Evolutionary conservation across 2,888 invertebrate species (phyloP).

Genomic region (Plebejus argus): DNA sequence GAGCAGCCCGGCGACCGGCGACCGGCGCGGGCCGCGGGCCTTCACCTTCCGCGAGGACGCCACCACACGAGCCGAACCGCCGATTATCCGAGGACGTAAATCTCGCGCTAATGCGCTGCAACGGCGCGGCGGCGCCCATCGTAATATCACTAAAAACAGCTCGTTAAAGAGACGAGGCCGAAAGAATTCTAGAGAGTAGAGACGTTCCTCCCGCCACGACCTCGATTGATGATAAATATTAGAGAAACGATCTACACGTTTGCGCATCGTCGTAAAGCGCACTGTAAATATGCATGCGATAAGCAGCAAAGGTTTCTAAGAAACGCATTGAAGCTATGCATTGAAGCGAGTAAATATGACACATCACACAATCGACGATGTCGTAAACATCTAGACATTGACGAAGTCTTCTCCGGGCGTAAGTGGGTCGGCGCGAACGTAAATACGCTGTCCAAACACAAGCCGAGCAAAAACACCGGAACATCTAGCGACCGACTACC

Average conservation of each 20-base stretch:
- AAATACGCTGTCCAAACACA: conserved; percentile 8
- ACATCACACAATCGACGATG: neutral
- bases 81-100: conserved; percentile 13
- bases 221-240: neutral
- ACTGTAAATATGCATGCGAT: neutral
- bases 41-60: conserved; percentile 23
- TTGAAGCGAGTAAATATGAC: neutral
- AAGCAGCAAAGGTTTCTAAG: neutral
- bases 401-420: neutral
- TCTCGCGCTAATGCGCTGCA: neutral
- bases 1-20: neutral
- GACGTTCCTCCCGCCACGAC: neutral
- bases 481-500: neutral
- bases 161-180: neutral
- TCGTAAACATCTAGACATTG: conserved; percentile 10
- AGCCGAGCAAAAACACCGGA: conserved; percentile 6
- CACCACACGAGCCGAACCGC: neutral
- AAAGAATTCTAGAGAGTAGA: neutral
- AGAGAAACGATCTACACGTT: neutral
- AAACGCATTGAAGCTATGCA: neutral
- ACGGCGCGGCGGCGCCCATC: neutral
- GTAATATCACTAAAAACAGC: neutral
- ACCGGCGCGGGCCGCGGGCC: neutral
- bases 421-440: conserved; percentile 11
- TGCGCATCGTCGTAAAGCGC: neutral